Evolutionary conservation across 2,888 invertebrate species (phyloP).

Genomic region (Apoda limacodes): DNA sequence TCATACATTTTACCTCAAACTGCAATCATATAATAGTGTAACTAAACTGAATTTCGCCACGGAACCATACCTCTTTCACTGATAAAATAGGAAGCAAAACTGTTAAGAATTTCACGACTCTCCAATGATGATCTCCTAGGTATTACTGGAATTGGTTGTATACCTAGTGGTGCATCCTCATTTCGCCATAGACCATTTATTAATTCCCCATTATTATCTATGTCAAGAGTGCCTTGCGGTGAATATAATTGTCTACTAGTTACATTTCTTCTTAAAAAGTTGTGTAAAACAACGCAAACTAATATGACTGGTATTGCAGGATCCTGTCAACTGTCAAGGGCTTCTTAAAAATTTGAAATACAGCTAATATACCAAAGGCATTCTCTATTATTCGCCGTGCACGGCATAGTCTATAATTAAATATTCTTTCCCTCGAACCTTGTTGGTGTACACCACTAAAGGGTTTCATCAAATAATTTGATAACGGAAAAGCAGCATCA

Average conservation of each 20-base stretch:
- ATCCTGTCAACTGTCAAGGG: constrained; percentile 17
- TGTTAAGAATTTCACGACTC: too few species aligned
- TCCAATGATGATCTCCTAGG: too few species aligned
- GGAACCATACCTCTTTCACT: constrained; percentile 20
- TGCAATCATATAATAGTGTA: too few species aligned
- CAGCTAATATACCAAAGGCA: constrained; percentile 22
- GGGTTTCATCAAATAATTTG: constrained; percentile 21
- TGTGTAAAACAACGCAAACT: constrained; percentile 19
- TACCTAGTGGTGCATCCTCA: too few species aligned
- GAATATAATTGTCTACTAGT: constrained; percentile 19
- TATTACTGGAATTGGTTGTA: too few species aligned
- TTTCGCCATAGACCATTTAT: constrained; percentile 21
- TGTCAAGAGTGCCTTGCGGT: constrained; percentile 18
- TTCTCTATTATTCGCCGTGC: constrained; percentile 23
- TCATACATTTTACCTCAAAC: too few species aligned
- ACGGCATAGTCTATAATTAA: constrained; percentile 19
- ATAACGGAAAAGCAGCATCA: constrained; percentile 19
- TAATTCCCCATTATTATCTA: constrained; percentile 17
- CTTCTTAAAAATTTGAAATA: constrained; percentile 20
- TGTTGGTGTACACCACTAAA: constrained; percentile 20
- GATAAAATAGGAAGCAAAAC: constrained; percentile 21
- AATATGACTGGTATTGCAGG: constrained; percentile 17
- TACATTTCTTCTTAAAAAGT: constrained; percentile 20
- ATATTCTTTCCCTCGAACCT: constrained; percentile 18
- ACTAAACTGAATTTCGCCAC: constrained; percentile 21